Evolutionary conservation across 1,140 invertebrate species (phyloP).

Genomic region (Lepidotrigona ventralis): DNA sequence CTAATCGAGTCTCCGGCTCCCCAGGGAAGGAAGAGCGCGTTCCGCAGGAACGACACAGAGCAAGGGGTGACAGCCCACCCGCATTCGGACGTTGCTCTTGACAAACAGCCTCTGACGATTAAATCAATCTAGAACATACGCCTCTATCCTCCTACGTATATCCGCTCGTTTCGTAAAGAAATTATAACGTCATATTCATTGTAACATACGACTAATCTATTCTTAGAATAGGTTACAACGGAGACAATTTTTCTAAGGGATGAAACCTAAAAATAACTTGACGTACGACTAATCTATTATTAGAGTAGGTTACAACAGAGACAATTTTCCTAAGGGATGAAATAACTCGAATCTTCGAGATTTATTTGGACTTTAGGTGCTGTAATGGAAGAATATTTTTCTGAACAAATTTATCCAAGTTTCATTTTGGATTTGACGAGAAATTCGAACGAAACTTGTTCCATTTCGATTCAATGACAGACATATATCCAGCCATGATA

Average conservation of each 20-base stretch:
- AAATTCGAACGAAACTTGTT: background rate
- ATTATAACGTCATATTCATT: background rate
- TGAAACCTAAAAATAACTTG: background rate
- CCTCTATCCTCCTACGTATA: conserved; percentile 9
- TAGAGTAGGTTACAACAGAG: background rate
- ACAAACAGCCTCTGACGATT: conserved; percentile 59
- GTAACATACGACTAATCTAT: too few species aligned
- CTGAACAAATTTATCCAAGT: background rate
- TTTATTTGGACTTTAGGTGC: too few species aligned
- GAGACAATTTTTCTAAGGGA: background rate
- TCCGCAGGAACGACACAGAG: conserved; percentile 11
- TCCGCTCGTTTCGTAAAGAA: background rate
- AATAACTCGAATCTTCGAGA: too few species aligned
- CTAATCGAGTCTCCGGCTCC: conserved; percentile 24
- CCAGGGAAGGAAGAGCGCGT: background rate
- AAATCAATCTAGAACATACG: conserved; percentile 58
- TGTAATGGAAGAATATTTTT: background rate
- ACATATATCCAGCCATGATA: background rate
- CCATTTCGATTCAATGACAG: background rate
- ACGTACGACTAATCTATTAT: too few species aligned
- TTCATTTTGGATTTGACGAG: background rate
- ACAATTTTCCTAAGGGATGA: background rate
- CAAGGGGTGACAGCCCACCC: conserved; percentile 40
- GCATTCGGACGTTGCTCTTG: conserved; percentile 54
- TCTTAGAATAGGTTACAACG: background rate